phyloP scores from a whole-genome alignment of 2,113 vertebrate genomes.

The Nothobranchius furzeri region DNA sequence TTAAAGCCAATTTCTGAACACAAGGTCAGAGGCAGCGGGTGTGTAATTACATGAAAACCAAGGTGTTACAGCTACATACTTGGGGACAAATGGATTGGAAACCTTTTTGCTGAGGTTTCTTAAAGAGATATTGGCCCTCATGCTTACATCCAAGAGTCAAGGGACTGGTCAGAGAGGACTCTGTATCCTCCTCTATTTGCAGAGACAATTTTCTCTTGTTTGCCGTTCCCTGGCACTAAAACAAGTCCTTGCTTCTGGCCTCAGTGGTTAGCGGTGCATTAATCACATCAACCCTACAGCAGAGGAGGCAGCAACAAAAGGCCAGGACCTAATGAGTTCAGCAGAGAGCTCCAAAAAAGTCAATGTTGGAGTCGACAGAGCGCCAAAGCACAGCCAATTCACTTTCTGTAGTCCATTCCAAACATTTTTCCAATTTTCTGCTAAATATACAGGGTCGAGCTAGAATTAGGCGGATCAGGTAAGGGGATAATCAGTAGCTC shows the following conservation, averaged over 20 bases:
- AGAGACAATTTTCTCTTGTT: conserved; percentile 68
- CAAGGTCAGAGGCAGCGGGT: conserved; percentile 55
- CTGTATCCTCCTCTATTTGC: conserved; percentile 45
- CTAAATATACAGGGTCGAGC: conserved; percentile 65
- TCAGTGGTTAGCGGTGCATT: conserved; percentile 64
- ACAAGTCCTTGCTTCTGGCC: conserved; percentile 58
- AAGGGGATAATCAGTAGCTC: conserved; percentile 82
- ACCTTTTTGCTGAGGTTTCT: conserved; percentile 47
- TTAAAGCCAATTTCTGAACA: conserved; percentile 53
- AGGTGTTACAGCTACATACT: conserved; percentile 39
- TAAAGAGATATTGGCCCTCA: conserved; percentile 26
- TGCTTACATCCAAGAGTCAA: conserved; percentile 39
- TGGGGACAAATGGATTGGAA: conserved; percentile 46
- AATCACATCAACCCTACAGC: conserved; percentile 66
- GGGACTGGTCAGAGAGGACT: conserved; percentile 31
- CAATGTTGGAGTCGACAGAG: conserved; percentile 35
- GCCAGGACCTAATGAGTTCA: conserved; percentile 69
- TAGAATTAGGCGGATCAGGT: conserved; percentile 75
- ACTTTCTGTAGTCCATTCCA: conserved; percentile 44
- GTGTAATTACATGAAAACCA: conserved; percentile 66
- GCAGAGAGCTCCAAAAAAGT: conserved; percentile 49
- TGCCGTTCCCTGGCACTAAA: conserved; percentile 63
- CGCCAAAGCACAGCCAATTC: conserved; percentile 45
- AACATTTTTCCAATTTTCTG: conserved; percentile 56
- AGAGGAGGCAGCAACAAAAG: conserved; percentile 55